phyloP scores from a whole-genome alignment of 2,797 vertebrate species.

The Hemibagrus guttatus region DNA sequence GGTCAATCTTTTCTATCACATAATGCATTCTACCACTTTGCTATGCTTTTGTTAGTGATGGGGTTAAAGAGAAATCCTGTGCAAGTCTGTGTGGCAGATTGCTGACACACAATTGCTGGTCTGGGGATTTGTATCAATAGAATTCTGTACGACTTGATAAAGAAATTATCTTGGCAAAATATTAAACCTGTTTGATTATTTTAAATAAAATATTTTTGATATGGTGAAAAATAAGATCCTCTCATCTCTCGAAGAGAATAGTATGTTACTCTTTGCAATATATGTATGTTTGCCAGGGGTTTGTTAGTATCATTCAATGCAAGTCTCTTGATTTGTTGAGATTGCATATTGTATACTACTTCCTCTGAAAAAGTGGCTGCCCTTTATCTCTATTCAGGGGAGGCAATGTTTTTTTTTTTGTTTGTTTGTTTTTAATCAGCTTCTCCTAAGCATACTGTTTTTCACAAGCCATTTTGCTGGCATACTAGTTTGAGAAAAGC shows the following conservation, averaged over 20 bases:
- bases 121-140: neutral
- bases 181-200: neutral
- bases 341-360: neutral
- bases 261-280: neutral
- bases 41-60: neutral
- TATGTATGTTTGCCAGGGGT: neutral
- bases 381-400: too few species aligned
- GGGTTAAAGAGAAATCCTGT: neutral
- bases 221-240: neutral
- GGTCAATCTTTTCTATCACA: slow-evolving; percentile 15
- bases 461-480: neutral
- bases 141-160: neutral
- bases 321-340: neutral
- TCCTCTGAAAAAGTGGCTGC: neutral
- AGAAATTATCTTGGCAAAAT: neutral
- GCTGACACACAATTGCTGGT: too few species aligned
- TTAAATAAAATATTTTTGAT: neutral
- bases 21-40: neutral
- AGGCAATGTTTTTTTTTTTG: too few species aligned
- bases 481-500: neutral
- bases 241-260: neutral
- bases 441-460: neutral
- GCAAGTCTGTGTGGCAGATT: neutral
- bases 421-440: too few species aligned
- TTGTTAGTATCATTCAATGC: neutral